A percentile compares a stretch with the other conserved stretches of the same genome.
Conservation (phyloP, 2,888 invertebrate genomes). For the Synanthedon myopaeformis region DNA sequence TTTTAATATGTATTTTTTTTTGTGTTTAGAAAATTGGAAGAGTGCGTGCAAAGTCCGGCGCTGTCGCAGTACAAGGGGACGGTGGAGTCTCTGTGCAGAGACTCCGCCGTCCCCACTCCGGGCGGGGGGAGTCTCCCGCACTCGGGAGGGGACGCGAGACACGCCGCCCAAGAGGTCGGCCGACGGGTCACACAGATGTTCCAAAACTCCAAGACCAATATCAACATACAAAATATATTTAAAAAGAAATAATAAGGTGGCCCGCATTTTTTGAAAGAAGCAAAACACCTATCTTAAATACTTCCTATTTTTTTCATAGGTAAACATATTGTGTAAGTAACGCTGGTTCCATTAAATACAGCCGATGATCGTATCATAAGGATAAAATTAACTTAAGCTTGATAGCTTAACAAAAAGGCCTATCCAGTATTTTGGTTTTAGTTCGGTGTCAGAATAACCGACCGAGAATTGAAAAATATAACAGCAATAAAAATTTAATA, state of each 20-base stretch:
- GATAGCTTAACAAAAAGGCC: no score
- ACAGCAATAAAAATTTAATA: no score
- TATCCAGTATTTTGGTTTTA: no score
- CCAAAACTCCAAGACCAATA: constrained; percentile 58
- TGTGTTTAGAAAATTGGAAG: constrained; percentile 49
- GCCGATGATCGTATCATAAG: no score
- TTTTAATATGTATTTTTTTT: not conserved
- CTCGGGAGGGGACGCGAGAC: constrained; percentile 16
- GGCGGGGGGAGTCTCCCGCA: constrained; percentile 10
- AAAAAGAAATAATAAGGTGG: constrained; percentile 55
- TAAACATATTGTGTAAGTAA: no score
- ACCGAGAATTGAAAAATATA: no score
- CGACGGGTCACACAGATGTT: constrained; percentile 60
- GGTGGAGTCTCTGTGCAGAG: constrained; percentile 35
- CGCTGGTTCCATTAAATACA: no score
- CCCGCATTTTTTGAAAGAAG: no score
- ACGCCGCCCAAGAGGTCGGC: constrained; percentile 56
- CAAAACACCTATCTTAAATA: no score
- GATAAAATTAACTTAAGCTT: no score
- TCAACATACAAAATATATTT: constrained; percentile 60
- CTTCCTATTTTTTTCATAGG: no score
- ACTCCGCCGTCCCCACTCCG: constrained; percentile 28
- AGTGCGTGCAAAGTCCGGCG: constrained; percentile 40
- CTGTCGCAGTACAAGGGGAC: constrained; percentile 46
- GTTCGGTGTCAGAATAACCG: no score